Percentiles rank a stretch among this genome's conserved stretches.
Evolutionary conservation across 2,797 vertebrate species (phyloP).

Genomic region (Cryptoprocta ferox): DNA sequence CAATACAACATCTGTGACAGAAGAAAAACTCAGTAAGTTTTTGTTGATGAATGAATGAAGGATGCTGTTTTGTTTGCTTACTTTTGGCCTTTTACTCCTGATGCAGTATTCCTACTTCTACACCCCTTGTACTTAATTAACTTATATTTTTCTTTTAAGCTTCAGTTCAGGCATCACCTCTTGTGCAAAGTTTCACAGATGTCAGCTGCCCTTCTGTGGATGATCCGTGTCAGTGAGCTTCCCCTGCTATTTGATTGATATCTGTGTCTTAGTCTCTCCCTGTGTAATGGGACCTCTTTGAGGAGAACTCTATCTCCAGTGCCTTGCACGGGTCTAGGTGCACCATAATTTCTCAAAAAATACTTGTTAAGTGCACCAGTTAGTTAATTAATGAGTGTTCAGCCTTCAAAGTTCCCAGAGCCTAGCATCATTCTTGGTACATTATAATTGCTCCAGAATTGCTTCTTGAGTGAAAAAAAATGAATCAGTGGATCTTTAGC

Average conservation of each 20-base stretch:
- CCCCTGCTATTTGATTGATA: background rate
- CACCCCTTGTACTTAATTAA: background rate
- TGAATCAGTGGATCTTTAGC: background rate
- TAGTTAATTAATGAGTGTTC: background rate
- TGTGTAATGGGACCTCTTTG: background rate
- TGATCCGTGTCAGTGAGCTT: background rate
- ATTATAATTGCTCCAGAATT: background rate
- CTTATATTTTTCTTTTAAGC: background rate
- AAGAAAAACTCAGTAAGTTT: background rate
- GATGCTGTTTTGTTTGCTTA: background rate
- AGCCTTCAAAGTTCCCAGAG: background rate
- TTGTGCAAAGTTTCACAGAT: background rate
- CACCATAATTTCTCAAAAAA: background rate
- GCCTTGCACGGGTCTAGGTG: background rate
- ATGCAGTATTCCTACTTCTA: background rate
- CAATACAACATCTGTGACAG: background rate
- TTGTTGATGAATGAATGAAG: background rate
- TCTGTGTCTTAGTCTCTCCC: background rate
- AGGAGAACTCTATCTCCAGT: background rate
- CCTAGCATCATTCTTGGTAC: background rate
- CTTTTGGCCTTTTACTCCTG: background rate
- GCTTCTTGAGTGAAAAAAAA: slow-evolving; percentile 8
- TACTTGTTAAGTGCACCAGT: background rate
- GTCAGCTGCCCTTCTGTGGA: background rate
- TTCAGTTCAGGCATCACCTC: background rate